Evolutionary conservation across 2,113 vertebrate species (phyloP).

Genomic region (Etheostoma spectabile): DNA sequence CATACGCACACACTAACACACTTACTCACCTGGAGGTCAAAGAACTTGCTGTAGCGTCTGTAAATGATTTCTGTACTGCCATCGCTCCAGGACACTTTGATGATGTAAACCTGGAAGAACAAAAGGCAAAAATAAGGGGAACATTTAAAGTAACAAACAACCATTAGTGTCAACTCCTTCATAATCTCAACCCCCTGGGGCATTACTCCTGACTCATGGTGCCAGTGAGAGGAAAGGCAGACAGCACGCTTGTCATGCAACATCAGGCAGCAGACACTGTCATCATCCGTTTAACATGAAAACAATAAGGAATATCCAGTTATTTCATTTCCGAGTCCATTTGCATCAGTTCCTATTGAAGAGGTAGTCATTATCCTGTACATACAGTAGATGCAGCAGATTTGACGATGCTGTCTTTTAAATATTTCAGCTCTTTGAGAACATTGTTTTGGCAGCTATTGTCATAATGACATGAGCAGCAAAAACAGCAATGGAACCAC

Average conservation of each 20-base stretch:
- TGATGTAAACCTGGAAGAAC: slow-evolving; percentile 93
- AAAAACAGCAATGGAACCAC: not conserved
- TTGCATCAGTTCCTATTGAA: slow-evolving; percentile 42
- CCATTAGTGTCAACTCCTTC: not conserved
- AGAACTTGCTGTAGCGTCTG: slow-evolving; percentile 99
- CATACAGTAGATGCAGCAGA: not conserved
- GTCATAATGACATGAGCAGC: not conserved
- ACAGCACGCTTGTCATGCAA: not conserved
- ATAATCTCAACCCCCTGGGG: not conserved
- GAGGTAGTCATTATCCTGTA: slow-evolving; percentile 31
- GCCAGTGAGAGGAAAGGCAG: slow-evolving; percentile 21
- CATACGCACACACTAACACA: not conserved
- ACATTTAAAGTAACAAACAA: slow-evolving; percentile 8
- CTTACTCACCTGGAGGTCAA: slow-evolving; percentile 93
- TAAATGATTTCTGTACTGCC: slow-evolving; percentile 93
- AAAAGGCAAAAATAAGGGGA: slow-evolving; percentile 8
- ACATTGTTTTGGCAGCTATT: not conserved
- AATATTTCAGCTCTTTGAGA: not conserved
- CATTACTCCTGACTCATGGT: slow-evolving; percentile 30
- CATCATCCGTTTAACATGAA: slow-evolving; percentile 35
- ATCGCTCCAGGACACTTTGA: slow-evolving; percentile 96
- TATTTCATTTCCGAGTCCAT: slow-evolving; percentile 32
- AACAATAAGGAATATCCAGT: slow-evolving; percentile 26
- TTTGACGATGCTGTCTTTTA: not conserved
- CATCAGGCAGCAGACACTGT: not conserved